A percentile compares a stretch with the other conserved stretches of the same genome.
phyloP scores from a whole-genome alignment of 2,113 vertebrate genomes.

The Dicerorhinus sumatrensis region DNA sequence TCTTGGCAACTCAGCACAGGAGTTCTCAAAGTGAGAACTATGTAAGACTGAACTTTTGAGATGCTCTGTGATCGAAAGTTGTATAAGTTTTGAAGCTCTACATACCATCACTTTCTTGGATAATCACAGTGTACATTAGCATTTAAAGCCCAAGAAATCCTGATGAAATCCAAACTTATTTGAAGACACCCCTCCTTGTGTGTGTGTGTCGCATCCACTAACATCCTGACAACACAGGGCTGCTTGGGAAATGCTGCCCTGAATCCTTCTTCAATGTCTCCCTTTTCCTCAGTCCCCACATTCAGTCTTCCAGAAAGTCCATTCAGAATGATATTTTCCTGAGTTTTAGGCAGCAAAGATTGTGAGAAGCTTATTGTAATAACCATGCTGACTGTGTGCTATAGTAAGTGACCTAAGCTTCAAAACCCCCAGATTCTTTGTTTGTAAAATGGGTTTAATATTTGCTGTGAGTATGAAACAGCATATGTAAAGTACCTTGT shows the following conservation, averaged over 20 bases:
- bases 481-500: neutral
- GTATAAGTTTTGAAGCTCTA: neutral
- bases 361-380: neutral
- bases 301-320: neutral
- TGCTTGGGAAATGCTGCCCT: neutral
- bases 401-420: neutral
- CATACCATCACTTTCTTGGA: neutral
- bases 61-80: neutral
- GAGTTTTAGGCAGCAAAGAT: neutral
- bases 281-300: neutral
- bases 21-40: neutral
- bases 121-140: neutral
- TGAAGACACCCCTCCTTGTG: neutral
- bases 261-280: neutral
- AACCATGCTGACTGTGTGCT: neutral
- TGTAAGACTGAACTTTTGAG: neutral
- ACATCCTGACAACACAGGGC: fast-evolving
- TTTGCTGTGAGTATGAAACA: neutral
- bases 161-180: neutral
- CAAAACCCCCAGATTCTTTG: neutral
- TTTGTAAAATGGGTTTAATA: neutral
- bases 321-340: neutral
- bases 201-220: neutral
- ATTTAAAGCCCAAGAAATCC: neutral
- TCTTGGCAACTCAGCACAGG: neutral